Evolutionary conservation across 2,113 vertebrate genomes (phyloP).

Genomic region (Ondatra zibethicus): DNA sequence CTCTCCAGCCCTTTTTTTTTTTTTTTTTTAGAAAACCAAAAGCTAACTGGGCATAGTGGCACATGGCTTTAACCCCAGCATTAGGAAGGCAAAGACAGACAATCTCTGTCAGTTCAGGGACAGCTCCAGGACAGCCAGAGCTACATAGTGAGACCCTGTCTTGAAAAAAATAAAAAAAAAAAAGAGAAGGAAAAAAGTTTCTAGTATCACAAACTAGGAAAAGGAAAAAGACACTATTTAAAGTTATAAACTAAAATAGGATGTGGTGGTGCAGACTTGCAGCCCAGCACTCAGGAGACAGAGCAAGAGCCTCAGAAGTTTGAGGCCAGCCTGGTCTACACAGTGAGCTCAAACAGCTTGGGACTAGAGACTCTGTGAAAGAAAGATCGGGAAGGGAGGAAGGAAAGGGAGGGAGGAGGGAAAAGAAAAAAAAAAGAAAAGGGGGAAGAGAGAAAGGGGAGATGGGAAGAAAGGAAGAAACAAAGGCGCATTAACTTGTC

Average conservation of each 20-base stretch:
- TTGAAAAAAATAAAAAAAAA: neutral
- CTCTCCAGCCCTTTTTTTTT: too few relatives aligned
- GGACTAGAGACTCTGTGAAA: neutral
- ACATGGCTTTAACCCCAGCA: neutral
- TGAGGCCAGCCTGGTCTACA: neutral
- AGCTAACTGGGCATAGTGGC: neutral
- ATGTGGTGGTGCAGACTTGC: neutral
- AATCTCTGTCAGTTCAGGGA: neutral
- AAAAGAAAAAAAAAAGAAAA: neutral
- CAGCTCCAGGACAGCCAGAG: too few relatives aligned
- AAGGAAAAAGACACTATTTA: too few relatives aligned
- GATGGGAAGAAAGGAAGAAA: neutral
- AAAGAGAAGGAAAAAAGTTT: neutral
- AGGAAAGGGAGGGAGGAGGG: neutral
- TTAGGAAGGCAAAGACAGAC: neutral
- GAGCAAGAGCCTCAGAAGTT: neutral
- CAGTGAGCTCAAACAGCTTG: neutral
- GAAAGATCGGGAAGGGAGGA: neutral
- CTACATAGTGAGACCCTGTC: too few relatives aligned
- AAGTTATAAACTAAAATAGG: neutral
- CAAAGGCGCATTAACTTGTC: conserved; percentile 21
- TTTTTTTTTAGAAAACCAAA: neutral
- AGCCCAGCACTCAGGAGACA: neutral
- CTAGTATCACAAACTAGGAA: neutral
- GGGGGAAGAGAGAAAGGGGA: too few relatives aligned